Evolutionary conservation across 2,888 invertebrate species (phyloP), one percentile per base, ranked within the genome.

Genomic region (Machimus atricapillus): DNA sequence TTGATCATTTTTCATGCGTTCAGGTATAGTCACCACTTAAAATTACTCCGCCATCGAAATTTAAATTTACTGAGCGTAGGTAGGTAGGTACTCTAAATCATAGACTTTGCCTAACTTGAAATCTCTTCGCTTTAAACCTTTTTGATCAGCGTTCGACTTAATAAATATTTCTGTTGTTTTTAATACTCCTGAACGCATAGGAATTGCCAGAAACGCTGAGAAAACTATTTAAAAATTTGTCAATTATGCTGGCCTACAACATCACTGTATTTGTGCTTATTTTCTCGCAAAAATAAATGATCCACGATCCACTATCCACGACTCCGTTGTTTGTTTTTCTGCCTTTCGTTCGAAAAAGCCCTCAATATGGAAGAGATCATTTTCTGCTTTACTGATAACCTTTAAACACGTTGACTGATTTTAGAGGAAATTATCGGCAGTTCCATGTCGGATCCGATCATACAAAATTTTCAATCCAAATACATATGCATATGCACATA

Each of bases 361-460:
- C 76, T 40, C 37, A 76, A 76, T 19, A 76, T 76, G 76, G 37
- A 19, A 76, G 76, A 76, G 74, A 12, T 73, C 73, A 23, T 73
- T 74, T 31, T 74, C 74, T 27, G 74, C 9, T 16, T 19, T 74
- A 74, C 19, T 76, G 76, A 76, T 76, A 76, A 76, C 76, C 76
- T 76, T 76, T 76, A 76, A 31, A 76, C 31, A 76, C 76, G 76
- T 76, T 76, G 34, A 76, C 76, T 76, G 40, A 37, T 76, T 76
- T 76, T 76, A 19, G 37, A 76, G 0, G 76, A 37, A 76, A n/a
- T 76, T 76, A 76, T 76, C 76, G 27, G 12, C 23, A 34, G 37
- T 5, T n/a, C 14, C n/a, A 37, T 76, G 34, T 9, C 37, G 40
- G 1, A 76, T 34, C 3, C 6, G 40, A 76, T 37, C 34, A 34